phyloP scores from a whole-genome alignment of 2,888 invertebrate genomes.

The Melanchra persicariae region DNA sequence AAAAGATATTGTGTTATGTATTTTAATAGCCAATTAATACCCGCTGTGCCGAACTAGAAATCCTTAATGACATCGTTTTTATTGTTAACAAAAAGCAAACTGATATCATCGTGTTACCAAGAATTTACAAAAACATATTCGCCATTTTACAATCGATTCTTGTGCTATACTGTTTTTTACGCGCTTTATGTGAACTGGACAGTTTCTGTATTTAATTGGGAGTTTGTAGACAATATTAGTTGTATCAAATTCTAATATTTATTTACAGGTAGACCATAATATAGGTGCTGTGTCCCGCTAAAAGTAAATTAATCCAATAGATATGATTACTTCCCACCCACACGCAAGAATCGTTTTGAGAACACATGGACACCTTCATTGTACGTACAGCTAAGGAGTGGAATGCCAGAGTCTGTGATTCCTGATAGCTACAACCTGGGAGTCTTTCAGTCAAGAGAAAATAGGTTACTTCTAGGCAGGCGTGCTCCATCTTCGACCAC shows the following conservation, averaged over 20 bases:
- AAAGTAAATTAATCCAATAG: conserved; percentile 14
- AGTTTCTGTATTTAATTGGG: background rate
- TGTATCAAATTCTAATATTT: background rate
- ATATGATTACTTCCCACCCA: conserved; percentile 38
- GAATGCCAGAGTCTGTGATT: no score
- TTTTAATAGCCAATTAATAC: conserved; percentile 62
- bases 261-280: no score
- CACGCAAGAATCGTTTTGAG: no score
- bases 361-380: no score
- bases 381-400: no score
- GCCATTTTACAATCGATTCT: conserved; percentile 6
- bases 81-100: conserved; percentile 38
- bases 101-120: conserved; percentile 22
- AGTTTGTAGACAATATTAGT: background rate
- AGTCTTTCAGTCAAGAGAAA: no score
- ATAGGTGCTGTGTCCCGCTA: no score
- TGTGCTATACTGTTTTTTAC: conserved; percentile 31
- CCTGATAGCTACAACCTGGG: no score
- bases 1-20: conserved; percentile 47
- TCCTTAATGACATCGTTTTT: conserved; percentile 54
- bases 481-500: no score
- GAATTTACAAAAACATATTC: conserved; percentile 22
- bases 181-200: background rate
- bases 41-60: conserved; percentile 54
- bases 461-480: no score